Percentiles rank a stretch among this genome's conserved stretches.
phyloP scores from a whole-genome alignment of 2,797 vertebrate genomes.

The Eulemur albifrons region DNA sequence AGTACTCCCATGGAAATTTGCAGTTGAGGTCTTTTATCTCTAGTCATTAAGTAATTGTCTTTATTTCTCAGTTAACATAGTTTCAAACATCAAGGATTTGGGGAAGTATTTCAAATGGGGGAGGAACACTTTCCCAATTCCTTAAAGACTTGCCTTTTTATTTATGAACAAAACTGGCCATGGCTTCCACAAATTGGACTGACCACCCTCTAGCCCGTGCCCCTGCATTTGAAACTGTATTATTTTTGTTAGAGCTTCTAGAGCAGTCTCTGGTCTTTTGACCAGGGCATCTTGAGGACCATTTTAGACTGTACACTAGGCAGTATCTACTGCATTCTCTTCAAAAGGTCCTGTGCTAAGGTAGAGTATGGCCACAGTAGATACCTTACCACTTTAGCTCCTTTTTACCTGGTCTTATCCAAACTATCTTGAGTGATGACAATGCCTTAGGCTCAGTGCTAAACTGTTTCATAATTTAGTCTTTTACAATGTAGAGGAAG shows the following conservation, averaged over 20 bases:
- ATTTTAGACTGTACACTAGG: background rate
- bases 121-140: background rate
- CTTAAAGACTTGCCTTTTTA: background rate
- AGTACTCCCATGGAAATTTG: background rate
- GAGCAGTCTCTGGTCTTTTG: background rate
- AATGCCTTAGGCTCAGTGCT: background rate
- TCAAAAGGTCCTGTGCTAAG: background rate
- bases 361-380: background rate
- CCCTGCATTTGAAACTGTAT: background rate
- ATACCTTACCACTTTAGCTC: background rate
- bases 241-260: background rate
- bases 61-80: background rate
- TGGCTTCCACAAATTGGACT: background rate
- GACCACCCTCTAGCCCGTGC: background rate
- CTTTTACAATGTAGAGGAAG: background rate
- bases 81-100: background rate
- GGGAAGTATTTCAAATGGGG: background rate
- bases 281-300: background rate
- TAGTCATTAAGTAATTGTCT: background rate
- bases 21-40: background rate
- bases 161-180: background rate
- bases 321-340: background rate
- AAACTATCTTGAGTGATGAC: background rate
- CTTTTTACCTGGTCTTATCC: background rate
- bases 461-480: background rate